A percentile compares a stretch with the other conserved stretches of the same genome.
These are phyloP conservation scores for Callimorpha dominula DNA, from an alignment of 2,888 invertebrate genomes.

Conservation along the genomic window DNA sequence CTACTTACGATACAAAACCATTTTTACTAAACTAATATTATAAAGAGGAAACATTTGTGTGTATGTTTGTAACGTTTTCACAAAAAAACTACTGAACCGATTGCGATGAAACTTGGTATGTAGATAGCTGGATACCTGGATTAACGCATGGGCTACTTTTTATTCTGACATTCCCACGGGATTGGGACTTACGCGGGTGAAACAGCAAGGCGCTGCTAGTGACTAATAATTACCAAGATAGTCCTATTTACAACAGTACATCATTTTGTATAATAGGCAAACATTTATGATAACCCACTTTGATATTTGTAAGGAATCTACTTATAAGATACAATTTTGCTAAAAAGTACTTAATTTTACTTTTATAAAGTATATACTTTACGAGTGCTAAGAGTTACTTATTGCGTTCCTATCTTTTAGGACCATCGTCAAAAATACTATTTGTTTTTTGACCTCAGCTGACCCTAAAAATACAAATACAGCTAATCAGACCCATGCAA, in stretches of 20 bases:
- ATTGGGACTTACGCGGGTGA: too few relatives aligned
- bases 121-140: too few relatives aligned
- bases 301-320: not conserved
- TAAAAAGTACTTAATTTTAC: not conserved
- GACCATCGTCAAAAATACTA: not conserved
- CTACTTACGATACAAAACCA: not conserved
- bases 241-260: not conserved
- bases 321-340: not conserved
- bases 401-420: not conserved
- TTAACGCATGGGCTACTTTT: too few relatives aligned
- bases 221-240: not conserved
- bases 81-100: too few relatives aligned
- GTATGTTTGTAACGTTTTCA: too few relatives aligned
- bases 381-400: too few relatives aligned
- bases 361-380: not conserved
- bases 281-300: not conserved
- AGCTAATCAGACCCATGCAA: constrained; percentile 53
- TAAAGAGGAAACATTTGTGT: too few relatives aligned
- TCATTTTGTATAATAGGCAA: not conserved
- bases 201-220: too few relatives aligned
- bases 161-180: too few relatives aligned
- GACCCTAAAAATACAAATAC: constrained; percentile 25
- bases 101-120: too few relatives aligned
- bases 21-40: too few relatives aligned
- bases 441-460: constrained; percentile 1